Percentiles rank a stretch among this genome's conserved stretches.
Evolutionary conservation across 2,113 vertebrate species (phyloP).

Genomic region (Pelobates fuscus): DNA sequence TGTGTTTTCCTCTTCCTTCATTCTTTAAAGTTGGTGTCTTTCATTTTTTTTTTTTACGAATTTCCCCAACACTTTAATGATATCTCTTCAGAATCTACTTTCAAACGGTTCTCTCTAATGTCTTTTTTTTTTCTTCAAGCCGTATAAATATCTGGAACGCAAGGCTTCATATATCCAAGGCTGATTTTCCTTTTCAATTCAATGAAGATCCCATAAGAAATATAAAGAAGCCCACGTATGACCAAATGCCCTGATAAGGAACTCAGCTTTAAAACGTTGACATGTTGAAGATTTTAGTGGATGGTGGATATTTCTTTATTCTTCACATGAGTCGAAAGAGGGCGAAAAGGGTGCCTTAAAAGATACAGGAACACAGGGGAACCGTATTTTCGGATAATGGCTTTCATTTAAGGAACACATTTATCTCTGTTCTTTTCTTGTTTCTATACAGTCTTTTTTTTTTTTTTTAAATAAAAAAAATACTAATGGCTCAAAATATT

Average conservation of each 20-base stretch:
- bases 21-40: slow-evolving; percentile 59
- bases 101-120: slow-evolving; percentile 36
- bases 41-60: slow-evolving; percentile 61
- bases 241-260: slow-evolving; percentile 37
- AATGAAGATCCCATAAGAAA: slow-evolving; percentile 42
- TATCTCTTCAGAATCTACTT: slow-evolving; percentile 46
- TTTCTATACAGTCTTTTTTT: slow-evolving; percentile 29
- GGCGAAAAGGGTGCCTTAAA: slow-evolving; percentile 43
- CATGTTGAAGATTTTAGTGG: slow-evolving; percentile 27
- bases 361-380: slow-evolving; percentile 26
- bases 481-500: slow-evolving; percentile 8
- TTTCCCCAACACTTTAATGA: slow-evolving; percentile 48
- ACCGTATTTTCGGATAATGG: slow-evolving; percentile 40
- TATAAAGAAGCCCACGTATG: slow-evolving; percentile 39
- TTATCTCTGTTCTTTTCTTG: slow-evolving; percentile 44
- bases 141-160: slow-evolving; percentile 33
- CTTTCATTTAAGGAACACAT: slow-evolving; percentile 41
- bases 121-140: slow-evolving; percentile 20
- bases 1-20: slow-evolving; percentile 66
- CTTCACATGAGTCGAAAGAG: slow-evolving; percentile 25
- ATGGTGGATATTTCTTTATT: slow-evolving; percentile 43
- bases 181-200: slow-evolving; percentile 47
- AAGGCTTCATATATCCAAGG: slow-evolving; percentile 42
- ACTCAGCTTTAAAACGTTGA: slow-evolving; percentile 41
- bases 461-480: slow-evolving; percentile 3